A percentile compares a stretch with the other conserved stretches of the same genome.
phyloP scores from a whole-genome alignment of 2,797 vertebrate genomes.

The Pteropus rufus region DNA sequence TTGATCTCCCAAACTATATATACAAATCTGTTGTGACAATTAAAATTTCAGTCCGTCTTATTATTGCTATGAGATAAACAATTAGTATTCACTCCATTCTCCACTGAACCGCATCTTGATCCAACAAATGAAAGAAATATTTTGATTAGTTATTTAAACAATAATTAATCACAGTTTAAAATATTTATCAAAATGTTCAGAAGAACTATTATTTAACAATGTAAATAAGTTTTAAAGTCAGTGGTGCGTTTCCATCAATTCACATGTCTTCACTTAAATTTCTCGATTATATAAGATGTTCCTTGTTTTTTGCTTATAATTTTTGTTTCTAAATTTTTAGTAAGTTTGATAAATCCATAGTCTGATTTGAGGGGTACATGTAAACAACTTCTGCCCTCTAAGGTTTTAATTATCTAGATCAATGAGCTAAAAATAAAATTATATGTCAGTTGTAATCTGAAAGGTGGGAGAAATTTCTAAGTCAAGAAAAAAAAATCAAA shows the following conservation, averaged over 20 bases:
- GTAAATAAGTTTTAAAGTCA: slow-evolving; percentile 35
- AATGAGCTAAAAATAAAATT: neutral
- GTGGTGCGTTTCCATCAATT: neutral
- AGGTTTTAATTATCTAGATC: neutral
- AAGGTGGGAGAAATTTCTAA: neutral
- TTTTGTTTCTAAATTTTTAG: neutral
- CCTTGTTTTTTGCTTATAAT: neutral
- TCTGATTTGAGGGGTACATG: neutral
- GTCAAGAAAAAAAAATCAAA: neutral
- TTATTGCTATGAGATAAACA: slow-evolving; percentile 64
- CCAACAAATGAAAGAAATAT: slow-evolving; percentile 66
- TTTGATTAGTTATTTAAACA: slow-evolving; percentile 60
- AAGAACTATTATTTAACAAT: neutral
- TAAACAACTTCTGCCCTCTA: neutral
- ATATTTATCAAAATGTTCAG: slow-evolving; percentile 19
- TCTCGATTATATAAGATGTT: neutral
- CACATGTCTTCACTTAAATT: neutral
- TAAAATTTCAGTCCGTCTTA: slow-evolving; percentile 67
- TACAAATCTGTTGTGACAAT: slow-evolving; percentile 61
- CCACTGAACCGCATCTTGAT: slow-evolving; percentile 39
- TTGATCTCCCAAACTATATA: slow-evolving; percentile 44
- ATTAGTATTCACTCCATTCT: slow-evolving; percentile 63
- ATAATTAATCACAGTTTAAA: slow-evolving; percentile 52
- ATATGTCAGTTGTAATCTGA: neutral
- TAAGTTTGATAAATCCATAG: neutral